These are phyloP conservation scores for Fundulus diaphanus DNA, from an alignment of 2,797 vertebrate species.

Conservation along the genomic window DNA sequence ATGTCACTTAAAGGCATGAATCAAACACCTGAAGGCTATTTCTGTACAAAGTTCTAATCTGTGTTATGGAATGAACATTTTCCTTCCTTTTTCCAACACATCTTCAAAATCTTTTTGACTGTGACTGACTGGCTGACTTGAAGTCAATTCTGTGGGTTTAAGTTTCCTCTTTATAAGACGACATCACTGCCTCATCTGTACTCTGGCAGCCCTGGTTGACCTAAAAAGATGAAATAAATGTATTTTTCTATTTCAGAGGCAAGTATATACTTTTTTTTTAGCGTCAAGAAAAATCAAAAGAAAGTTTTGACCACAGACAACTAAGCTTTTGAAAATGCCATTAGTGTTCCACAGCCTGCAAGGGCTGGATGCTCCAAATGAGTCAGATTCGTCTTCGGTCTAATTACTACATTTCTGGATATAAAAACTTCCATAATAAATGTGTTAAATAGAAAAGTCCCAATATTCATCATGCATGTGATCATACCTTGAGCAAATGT, in stretches of 20 bases:
- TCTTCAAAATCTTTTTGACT: neutral
- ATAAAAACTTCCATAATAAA: neutral
- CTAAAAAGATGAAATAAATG: neutral
- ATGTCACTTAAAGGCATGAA: too few relatives aligned
- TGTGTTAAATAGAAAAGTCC: neutral
- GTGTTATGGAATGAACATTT: neutral
- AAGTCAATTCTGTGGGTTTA: neutral
- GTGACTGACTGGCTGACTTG: neutral
- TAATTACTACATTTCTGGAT: neutral
- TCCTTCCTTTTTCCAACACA: too few relatives aligned
- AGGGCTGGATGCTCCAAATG: neutral
- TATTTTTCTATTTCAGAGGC: neutral
- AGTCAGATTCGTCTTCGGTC: neutral
- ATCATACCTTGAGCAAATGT: neutral
- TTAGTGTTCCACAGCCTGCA: neutral
- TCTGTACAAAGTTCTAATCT: neutral
- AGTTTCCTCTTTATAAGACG: neutral
- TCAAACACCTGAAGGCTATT: neutral
- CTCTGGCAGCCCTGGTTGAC: neutral
- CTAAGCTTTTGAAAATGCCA: neutral
- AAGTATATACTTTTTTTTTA: neutral
- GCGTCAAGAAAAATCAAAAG: neutral
- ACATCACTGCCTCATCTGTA: neutral
- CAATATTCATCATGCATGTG: neutral
- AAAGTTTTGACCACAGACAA: neutral